Evolutionary conservation across 2,797 vertebrate genomes (phyloP).

Genomic region (Anguilla marmorata): DNA sequence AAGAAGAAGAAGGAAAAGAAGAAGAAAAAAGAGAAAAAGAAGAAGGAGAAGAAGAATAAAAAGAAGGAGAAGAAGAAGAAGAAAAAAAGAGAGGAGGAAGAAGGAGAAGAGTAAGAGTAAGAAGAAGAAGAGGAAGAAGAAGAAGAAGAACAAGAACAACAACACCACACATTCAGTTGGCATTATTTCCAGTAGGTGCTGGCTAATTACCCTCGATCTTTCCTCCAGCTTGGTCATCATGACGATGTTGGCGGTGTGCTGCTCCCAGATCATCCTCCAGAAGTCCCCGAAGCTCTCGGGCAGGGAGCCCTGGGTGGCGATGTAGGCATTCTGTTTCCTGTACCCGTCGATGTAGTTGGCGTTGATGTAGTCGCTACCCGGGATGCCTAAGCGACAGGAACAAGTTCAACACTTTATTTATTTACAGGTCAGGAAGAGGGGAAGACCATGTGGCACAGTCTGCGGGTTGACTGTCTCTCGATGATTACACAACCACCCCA

Average conservation of each 20-base stretch:
- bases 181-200: neutral
- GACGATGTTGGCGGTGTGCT: slow-evolving; percentile 91
- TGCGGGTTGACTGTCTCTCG: no score
- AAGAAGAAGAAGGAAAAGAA: no score
- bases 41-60: no score
- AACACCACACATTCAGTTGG: neutral
- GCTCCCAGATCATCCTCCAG: slow-evolving; percentile 99
- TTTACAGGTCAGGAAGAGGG: neutral
- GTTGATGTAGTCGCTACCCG: slow-evolving; percentile 96
- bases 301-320: slow-evolving; percentile 93
- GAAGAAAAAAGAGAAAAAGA: no score
- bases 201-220: slow-evolving; percentile 86
- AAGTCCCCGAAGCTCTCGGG: slow-evolving; percentile 97
- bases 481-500: no score
- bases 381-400: slow-evolving; percentile 77
- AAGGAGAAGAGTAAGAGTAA: no score
- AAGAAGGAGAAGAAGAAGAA: neutral
- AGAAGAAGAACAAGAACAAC: neutral
- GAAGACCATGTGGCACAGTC: neutral
- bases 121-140: neutral
- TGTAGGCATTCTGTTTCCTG: slow-evolving; percentile 95
- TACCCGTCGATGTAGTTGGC: slow-evolving; percentile 98
- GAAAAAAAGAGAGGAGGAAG: no score
- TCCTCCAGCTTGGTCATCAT: slow-evolving; percentile 99
- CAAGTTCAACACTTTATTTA: neutral